Base-by-base conservation (phyloP, 2,888 invertebrate genomes). In the Acanthosepion lycidas region DNA sequence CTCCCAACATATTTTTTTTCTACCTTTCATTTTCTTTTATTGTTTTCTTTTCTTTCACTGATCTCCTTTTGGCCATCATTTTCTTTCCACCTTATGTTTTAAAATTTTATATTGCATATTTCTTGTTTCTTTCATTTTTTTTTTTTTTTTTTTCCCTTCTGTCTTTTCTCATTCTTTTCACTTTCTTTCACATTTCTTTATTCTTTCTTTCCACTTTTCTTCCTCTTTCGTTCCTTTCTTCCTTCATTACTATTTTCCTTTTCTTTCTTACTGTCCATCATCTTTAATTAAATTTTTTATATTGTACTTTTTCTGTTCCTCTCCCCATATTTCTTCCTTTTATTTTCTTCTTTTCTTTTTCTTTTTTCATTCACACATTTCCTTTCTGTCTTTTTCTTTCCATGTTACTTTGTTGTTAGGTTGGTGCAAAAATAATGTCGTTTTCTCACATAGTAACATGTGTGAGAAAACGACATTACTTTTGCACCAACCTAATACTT, bases 271-370 rank as follows among this genome's bases (percentile, higher is more conserved):
- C 15, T 12, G 15, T 78, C n/a, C 9, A 12, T n/a, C n/a, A 0
- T 28, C 20, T 3, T 18, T 78, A 0, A 0, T n/a, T 4, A 3
- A 6, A 9, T 15, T 15, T n/a, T 33, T 5, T n/a, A 23, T 4
- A 3, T 78, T 33, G 3, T n/a, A 0, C n/a, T 78, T 9, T 12
- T 15, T 33, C 33, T 12, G 9, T n/a, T n/a, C 9, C 12, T n/a
- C 15, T 78, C 33, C 12, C 18, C 20, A 3, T 78, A 15, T 33
- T 15, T 33, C 18, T 18, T 33, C 18, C 12, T 18, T n/a, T n/a
- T 15, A 15, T 15, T n/a, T n/a, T 33, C n/a, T n/a, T 33, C 9
- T n/a, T 8, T 12, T 28, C 18, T n/a, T n/a, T 8, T 78, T 78
- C n/a, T 3, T 8, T n/a, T 28, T 12, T n/a, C 28, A n/a, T 78